A percentile compares a stretch with the other conserved stretches of the same genome.
phyloP scores from a whole-genome alignment of 1,140 invertebrate species.

The Subanguina moxae region DNA sequence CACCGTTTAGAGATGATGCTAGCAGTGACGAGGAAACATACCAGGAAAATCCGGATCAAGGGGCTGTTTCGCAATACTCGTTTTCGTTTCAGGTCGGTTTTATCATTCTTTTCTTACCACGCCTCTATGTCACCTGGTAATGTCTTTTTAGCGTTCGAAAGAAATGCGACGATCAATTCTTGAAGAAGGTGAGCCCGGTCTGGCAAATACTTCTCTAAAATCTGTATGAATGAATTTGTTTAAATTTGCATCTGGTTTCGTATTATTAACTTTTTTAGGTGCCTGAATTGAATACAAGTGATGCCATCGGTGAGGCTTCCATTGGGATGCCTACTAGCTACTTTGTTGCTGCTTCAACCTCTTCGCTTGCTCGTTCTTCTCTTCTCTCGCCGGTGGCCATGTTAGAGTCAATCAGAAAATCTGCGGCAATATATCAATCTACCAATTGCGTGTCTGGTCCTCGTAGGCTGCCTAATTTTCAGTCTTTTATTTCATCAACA shows the following conservation, averaged over 20 bases:
- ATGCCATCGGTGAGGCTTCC: neutral
- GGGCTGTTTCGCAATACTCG: neutral
- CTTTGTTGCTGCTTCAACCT: neutral
- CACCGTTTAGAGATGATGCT: neutral
- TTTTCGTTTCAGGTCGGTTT: too few relatives aligned
- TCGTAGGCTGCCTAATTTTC: too few relatives aligned
- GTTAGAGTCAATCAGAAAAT: neutral
- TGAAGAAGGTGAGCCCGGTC: neutral
- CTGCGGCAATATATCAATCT: neutral
- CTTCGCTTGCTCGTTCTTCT: neutral
- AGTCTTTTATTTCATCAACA: too few relatives aligned
- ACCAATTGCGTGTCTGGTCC: too few relatives aligned
- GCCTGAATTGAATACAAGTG: neutral
- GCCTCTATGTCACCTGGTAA: neutral
- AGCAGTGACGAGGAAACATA: neutral
- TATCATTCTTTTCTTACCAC: too few relatives aligned
- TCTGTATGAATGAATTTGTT: neutral
- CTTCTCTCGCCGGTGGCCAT: neutral
- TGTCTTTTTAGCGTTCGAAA: neutral
- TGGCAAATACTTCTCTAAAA: neutral
- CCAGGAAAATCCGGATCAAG: neutral
- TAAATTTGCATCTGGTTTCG: neutral
- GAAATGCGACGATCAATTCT: neutral
- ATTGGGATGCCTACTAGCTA: neutral
- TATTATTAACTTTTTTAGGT: neutral